Evolutionary conservation across 2,888 invertebrate genomes (phyloP), one percentile per base, ranked within the genome.

Genomic region (Blomia tropicalis): DNA sequence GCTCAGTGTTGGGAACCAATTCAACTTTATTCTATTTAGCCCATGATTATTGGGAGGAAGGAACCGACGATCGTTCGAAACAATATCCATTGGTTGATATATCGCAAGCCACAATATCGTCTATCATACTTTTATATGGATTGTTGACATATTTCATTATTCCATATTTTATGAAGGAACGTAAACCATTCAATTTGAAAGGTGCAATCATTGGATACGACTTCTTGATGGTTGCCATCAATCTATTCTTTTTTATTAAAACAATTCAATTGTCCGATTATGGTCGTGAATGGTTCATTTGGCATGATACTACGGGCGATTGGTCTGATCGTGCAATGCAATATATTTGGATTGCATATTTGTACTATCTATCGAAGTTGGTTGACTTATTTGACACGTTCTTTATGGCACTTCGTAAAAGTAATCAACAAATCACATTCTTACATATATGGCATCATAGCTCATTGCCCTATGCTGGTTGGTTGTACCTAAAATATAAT

Each of bases 401-500:
- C 27, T 64, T 64, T 27, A 54, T 64, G 51, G 60, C 60, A 5
- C 31, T 64, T 43, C 51, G 61, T 29, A 64, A 64, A 43, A 54
- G 59, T 19, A 47, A 61, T 31, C 54, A 53, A 23, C 64, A 64
- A 29, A 60, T 64, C 17, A 53, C 60, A 1, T 64, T 64, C 44
- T 56, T 64, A 22, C 64, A 64, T 56, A 53, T 60, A 5, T 64
- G 60, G 60, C 64, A 64, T 30, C 64, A 64, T 41, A 51, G 32
- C 11, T 60, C 64, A 2, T 36, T 64, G 14, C 43, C 43, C 4
- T 60, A 25, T 31, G 60, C 60, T 30, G 54, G 60, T 22, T 64
- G 64, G 64, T 31, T 64, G 11, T 54, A 43, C 56, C 36, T 60
- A 27, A 64, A 64, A 47, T 64, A 61, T 29, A 60, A 54, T 43